Evolutionary conservation across 2,888 invertebrate genomes (phyloP).

Genomic region (Lepidonotus clava): DNA sequence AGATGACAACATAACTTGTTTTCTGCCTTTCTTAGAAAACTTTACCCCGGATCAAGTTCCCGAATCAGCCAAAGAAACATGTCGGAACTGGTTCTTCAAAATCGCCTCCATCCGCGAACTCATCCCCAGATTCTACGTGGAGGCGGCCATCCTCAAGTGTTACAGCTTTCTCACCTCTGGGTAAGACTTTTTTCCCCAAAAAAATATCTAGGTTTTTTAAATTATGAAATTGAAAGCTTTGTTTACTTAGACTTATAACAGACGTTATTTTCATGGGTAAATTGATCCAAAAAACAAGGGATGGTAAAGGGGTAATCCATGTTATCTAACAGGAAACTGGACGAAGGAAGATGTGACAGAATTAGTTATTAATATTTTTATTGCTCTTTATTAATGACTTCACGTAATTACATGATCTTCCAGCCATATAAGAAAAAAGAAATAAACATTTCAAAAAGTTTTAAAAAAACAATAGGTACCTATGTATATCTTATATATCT

Average conservation of each 20-base stretch:
- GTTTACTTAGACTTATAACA: neutral
- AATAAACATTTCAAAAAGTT: no score
- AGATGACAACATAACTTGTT: no score
- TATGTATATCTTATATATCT: no score
- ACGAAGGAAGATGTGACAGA: no score
- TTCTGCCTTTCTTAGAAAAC: constrained; percentile 84
- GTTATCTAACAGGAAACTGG: no score
- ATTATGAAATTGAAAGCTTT: neutral
- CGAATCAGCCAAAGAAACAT: constrained; percentile 93
- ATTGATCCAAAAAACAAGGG: no score
- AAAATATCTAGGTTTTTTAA: neutral
- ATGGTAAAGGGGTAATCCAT: no score
- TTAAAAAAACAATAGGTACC: no score
- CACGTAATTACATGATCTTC: no score
- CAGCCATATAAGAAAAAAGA: no score
- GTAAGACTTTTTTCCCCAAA: constrained; percentile 80
- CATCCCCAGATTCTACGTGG: constrained; percentile 93
- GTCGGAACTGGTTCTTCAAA: constrained; percentile 99
- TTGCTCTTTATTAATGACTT: no score
- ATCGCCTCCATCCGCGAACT: constrained; percentile 98
- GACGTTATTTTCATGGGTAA: neutral
- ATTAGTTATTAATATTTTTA: no score
- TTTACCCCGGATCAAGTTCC: constrained; percentile 89
- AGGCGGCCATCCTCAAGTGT: constrained; percentile 94
- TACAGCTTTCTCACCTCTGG: constrained; percentile 90